Percentiles rank a stretch among this genome's conserved stretches.
Evolutionary conservation across 2,888 invertebrate genomes (phyloP).

Genomic region (Myopa testacea): DNA sequence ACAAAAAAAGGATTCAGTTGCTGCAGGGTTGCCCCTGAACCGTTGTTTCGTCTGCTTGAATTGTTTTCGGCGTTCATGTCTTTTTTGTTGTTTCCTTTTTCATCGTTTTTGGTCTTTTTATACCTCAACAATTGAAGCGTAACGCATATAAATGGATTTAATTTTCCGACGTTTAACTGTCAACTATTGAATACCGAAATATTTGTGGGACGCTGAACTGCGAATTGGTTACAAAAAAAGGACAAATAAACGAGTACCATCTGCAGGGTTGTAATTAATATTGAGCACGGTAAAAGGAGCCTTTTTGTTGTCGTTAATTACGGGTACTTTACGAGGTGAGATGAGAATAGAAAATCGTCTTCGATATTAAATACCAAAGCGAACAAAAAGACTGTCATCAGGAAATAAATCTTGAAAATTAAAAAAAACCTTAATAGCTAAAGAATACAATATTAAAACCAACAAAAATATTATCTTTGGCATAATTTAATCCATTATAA

Average conservation of each 20-base stretch:
- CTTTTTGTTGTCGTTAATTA: too few species aligned
- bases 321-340: too few species aligned
- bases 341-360: too few species aligned
- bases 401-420: too few species aligned
- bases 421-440: too few species aligned
- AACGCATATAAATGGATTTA: conserved; percentile 37
- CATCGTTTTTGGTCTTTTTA: neutral
- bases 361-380: too few species aligned
- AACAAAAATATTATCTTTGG: too few species aligned
- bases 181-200: conserved; percentile 6
- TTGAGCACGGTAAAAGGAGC: neutral
- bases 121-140: conserved; percentile 34
- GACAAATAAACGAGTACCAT: neutral
- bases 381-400: too few species aligned
- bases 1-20: neutral
- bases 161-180: conserved; percentile 30
- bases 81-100: neutral
- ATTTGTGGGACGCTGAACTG: neutral
- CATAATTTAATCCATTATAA: too few species aligned
- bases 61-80: neutral
- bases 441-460: too few species aligned
- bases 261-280: neutral
- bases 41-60: conserved; percentile 3
- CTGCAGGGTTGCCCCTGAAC: neutral
- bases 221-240: too few species aligned